Conservation (phyloP, 2,113 vertebrate genomes). For the Campylomormyrus numenius region DNA sequence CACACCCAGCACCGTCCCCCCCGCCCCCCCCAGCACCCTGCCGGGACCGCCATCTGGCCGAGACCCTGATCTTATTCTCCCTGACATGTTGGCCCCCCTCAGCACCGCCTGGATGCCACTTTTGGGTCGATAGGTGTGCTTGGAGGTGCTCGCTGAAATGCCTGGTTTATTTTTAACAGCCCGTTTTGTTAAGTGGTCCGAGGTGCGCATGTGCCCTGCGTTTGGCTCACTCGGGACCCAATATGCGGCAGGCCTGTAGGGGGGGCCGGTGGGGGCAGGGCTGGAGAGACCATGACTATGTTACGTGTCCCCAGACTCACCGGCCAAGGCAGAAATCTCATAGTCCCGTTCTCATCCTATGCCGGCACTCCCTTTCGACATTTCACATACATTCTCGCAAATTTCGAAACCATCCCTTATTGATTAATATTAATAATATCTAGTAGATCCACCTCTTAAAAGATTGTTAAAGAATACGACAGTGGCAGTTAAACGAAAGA, state of each 20-base stretch:
- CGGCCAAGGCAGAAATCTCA: background rate
- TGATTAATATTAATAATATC: background rate
- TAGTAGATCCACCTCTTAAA: background rate
- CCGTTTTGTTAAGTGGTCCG: constrained; percentile 38
- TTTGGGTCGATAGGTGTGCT: constrained; percentile 19
- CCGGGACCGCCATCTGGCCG: constrained; percentile 73
- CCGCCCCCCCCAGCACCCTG: constrained; percentile 57
- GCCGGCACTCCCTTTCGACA: background rate
- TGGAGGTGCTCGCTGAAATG: constrained; percentile 10
- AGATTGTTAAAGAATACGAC: background rate
- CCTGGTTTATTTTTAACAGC: constrained; percentile 47
- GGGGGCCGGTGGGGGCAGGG: background rate
- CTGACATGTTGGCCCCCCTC: constrained; percentile 49
- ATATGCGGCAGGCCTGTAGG: constrained; percentile 13
- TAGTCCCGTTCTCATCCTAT: background rate
- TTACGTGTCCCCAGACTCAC: background rate
- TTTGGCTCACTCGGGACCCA: constrained; percentile 21
- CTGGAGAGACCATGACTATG: background rate
- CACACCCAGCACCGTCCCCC: constrained; percentile 48
- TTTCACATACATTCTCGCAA: background rate
- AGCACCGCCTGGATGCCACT: constrained; percentile 45
- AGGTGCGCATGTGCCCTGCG: constrained; percentile 26
- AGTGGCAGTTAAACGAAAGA: background rate
- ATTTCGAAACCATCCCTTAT: background rate
- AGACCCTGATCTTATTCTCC: constrained; percentile 57